Conservation (phyloP, 2,797 vertebrate species). For the Xenops minutus region DNA sequence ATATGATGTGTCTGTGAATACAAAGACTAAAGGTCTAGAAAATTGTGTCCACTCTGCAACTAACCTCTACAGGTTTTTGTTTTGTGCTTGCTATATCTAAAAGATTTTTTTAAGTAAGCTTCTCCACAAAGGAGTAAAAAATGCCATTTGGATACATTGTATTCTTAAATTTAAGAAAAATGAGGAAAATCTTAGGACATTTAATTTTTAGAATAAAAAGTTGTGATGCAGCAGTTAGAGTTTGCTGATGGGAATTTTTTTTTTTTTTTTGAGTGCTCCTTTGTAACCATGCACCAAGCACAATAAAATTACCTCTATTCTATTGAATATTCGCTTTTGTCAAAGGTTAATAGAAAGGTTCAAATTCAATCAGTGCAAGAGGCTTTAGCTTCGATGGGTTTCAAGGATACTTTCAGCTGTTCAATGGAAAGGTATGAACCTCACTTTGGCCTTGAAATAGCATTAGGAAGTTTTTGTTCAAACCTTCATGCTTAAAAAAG, state of each 20-base stretch:
- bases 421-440: neutral
- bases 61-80: neutral
- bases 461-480: neutral
- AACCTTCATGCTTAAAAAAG: neutral
- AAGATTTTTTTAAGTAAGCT: neutral
- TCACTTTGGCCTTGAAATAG: neutral
- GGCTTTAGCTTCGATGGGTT: neutral
- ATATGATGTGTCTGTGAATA: neutral
- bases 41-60: neutral
- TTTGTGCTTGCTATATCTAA: neutral
- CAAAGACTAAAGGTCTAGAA: neutral
- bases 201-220: neutral
- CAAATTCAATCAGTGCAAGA: neutral
- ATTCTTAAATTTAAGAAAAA: neutral
- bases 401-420: neutral
- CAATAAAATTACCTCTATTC: neutral
- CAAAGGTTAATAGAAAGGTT: neutral
- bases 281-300: neutral
- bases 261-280: neutral
- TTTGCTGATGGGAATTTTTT: neutral
- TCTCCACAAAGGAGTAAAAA: constrained; percentile 3
- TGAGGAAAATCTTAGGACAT: neutral
- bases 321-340: neutral
- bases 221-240: neutral
- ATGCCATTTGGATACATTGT: neutral